Conservation (phyloP, 2,888 invertebrate species). For the Melanostoma mellinum region DNA sequence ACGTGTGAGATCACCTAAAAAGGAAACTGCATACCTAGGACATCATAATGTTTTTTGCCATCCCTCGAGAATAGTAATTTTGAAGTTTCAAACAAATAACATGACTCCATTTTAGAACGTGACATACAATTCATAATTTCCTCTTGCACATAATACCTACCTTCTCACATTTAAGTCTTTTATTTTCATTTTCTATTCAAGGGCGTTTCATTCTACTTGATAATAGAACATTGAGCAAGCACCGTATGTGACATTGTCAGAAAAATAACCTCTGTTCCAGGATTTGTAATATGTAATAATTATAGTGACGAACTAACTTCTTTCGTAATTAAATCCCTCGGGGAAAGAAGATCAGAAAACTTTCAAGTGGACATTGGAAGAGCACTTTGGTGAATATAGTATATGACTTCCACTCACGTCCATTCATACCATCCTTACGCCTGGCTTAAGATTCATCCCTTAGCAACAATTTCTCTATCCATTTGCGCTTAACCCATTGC, state of each 20-base stretch:
- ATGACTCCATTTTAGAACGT: slow-evolving; percentile 53
- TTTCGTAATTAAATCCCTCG: slow-evolving; percentile 70
- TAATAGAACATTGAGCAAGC: neutral
- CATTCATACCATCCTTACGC: neutral
- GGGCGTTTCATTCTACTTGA: neutral
- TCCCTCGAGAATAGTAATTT: slow-evolving; percentile 60
- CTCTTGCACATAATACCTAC: slow-evolving; percentile 5
- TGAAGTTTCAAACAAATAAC: slow-evolving; percentile 59
- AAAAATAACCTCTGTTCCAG: slow-evolving; percentile 4
- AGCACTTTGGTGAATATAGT: slow-evolving; percentile 10
- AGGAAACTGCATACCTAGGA: slow-evolving; percentile 30
- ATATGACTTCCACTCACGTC: neutral
- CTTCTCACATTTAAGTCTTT: neutral
- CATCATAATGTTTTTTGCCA: slow-evolving; percentile 6
- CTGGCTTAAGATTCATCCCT: slow-evolving; percentile 42
- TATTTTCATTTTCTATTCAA: slow-evolving; percentile 25
- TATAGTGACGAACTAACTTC: slow-evolving; percentile 68
- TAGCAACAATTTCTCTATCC: slow-evolving; percentile 1
- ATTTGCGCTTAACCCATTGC: slow-evolving; percentile 28
- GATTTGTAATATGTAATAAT: slow-evolving; percentile 62
- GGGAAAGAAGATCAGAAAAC: slow-evolving; percentile 63
- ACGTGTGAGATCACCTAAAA: slow-evolving; percentile 22
- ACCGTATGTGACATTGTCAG: neutral
- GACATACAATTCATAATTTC: slow-evolving; percentile 63
- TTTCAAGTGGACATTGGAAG: slow-evolving; percentile 70